Percentiles rank a stretch among this genome's conserved stretches.
Conservation (phyloP, 2,113 vertebrate genomes). For the Alethe diademata region DNA sequence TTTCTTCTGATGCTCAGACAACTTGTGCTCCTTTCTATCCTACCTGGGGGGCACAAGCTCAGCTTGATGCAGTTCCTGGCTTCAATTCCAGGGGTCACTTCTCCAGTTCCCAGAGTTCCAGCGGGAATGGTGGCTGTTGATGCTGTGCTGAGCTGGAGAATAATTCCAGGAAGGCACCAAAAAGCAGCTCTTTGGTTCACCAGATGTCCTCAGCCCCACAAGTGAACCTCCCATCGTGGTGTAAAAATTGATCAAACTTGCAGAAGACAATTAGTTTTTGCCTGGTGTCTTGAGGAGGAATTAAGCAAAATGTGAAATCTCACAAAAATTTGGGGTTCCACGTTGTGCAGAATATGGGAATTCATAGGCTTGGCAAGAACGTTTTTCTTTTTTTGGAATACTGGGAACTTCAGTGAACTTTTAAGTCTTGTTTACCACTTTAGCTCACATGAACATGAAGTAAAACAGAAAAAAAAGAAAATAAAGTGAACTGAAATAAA, state of each 20-base stretch:
- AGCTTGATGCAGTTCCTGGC: background rate
- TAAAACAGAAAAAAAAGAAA: background rate
- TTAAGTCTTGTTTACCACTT: background rate
- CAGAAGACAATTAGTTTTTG: background rate
- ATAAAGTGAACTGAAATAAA: background rate
- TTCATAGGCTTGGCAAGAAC: background rate
- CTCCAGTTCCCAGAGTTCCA: background rate
- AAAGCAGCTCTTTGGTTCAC: background rate
- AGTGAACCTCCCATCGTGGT: accelerated
- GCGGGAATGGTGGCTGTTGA: background rate
- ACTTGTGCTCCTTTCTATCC: accelerated
- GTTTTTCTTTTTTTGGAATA: background rate
- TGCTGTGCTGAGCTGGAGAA: background rate
- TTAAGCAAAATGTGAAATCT: background rate
- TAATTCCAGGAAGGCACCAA: background rate
- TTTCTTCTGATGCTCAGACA: background rate
- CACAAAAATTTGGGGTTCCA: background rate
- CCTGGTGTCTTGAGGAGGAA: too few species aligned
- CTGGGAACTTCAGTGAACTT: background rate
- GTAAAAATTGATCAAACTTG: background rate
- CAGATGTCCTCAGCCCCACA: background rate
- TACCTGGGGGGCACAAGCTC: background rate
- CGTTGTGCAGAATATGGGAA: background rate
- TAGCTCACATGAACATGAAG: accelerated
- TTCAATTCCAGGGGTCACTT: background rate